Percentiles rank a stretch among this genome's conserved stretches.
Evolutionary conservation across 2,888 invertebrate genomes (phyloP).

Genomic region (Cremastinae sp.): DNA sequence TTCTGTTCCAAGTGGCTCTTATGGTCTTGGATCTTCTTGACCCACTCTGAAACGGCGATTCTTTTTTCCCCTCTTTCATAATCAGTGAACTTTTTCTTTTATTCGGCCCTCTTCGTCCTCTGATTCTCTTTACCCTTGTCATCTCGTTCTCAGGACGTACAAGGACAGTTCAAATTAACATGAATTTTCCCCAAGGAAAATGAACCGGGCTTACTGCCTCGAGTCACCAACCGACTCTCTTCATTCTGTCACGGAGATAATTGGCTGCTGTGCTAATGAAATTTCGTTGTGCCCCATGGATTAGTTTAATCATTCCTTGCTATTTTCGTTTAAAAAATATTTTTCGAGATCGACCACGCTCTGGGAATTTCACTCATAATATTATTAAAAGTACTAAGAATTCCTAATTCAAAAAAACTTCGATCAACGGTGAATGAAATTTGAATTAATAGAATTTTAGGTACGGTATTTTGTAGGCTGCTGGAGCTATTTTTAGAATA

Average conservation of each 20-base stretch:
- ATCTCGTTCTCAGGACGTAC: not conserved
- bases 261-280: constrained; percentile 47
- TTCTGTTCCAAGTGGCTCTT: constrained; percentile 14
- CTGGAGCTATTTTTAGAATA: too few relatives aligned
- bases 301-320: constrained; percentile 41
- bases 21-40: constrained; percentile 29
- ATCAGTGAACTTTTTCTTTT: not conserved
- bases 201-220: constrained; percentile 1
- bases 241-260: constrained; percentile 43
- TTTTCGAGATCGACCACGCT: constrained; percentile 8
- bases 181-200: constrained; percentile 40
- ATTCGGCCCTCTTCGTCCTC: too few relatives aligned
- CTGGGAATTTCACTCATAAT: not conserved
- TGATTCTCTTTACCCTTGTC: constrained; percentile 17
- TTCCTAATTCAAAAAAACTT: too few relatives aligned
- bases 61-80: not conserved
- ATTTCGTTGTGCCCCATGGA: constrained; percentile 44
- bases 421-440: too few relatives aligned
- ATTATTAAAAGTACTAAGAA: too few relatives aligned
- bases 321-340: constrained; percentile 8
- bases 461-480: too few relatives aligned
- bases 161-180: constrained; percentile 42
- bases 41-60: not conserved
- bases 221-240: not conserved
- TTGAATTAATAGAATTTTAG: too few relatives aligned